A percentile compares a stretch with the other conserved stretches of the same genome.
phyloP scores from a whole-genome alignment of 2,888 invertebrate genomes.

The Julus scandinavius region DNA sequence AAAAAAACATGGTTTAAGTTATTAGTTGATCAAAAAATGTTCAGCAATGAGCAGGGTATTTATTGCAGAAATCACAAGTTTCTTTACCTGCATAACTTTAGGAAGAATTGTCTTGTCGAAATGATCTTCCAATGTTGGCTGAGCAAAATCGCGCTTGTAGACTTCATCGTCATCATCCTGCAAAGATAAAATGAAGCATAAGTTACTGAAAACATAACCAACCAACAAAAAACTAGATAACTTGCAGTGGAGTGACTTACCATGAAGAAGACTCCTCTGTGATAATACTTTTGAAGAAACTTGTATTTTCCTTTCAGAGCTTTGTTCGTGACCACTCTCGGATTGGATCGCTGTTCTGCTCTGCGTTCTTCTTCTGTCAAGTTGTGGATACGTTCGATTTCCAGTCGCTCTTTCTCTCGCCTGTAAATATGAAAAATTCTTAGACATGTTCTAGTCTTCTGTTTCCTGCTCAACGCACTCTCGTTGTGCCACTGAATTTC shows the following conservation, averaged over 20 bases:
- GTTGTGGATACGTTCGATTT: slow-evolving; percentile 88
- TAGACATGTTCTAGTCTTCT: not conserved
- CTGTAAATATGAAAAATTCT: slow-evolving; percentile 66
- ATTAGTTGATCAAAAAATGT: not conserved
- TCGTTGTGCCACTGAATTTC: too few relatives aligned
- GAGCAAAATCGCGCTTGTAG: slow-evolving; percentile 92
- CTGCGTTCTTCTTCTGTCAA: slow-evolving; percentile 97
- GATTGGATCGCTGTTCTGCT: slow-evolving; percentile 87
- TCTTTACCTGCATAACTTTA: slow-evolving; percentile 92
- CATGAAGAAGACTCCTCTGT: slow-evolving; percentile 98
- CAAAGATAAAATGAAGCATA: not conserved
- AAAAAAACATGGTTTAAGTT: not conserved
- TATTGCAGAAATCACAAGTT: not conserved
- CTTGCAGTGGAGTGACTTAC: slow-evolving; percentile 63
- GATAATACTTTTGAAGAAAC: slow-evolving; percentile 99
- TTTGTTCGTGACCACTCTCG: slow-evolving; percentile 93
- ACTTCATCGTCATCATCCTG: slow-evolving; percentile 89
- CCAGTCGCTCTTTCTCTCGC: slow-evolving; percentile 84
- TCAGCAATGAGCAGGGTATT: too few relatives aligned
- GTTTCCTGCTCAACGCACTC: not conserved
- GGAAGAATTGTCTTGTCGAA: slow-evolving; percentile 99
- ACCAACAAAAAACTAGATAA: too few relatives aligned
- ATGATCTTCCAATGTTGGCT: slow-evolving; percentile 97
- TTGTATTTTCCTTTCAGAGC: slow-evolving; percentile 98
- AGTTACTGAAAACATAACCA: not conserved